phyloP scores from a whole-genome alignment of 2,113 vertebrate species.

The Pampusana beccarii region DNA sequence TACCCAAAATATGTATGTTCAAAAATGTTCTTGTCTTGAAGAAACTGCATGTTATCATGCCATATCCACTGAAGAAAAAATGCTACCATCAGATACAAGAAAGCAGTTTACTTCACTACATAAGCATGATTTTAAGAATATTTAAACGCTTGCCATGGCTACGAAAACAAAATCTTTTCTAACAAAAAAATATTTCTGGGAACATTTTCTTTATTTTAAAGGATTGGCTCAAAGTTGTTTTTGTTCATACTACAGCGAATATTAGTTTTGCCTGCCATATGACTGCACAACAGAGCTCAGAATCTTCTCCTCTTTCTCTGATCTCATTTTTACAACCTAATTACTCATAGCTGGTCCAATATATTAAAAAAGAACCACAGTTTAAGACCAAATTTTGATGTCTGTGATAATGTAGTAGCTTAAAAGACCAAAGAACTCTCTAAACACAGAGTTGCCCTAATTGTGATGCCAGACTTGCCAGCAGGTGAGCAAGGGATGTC shows the following conservation, averaged over 20 bases:
- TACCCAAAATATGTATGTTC: slow-evolving; percentile 99
- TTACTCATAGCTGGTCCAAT: not conserved
- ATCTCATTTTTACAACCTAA: not conserved
- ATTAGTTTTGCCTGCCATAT: not conserved
- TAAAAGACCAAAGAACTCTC: not conserved
- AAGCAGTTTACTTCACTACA: slow-evolving; percentile 61
- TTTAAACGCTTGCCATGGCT: not conserved
- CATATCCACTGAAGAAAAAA: slow-evolving; percentile 94
- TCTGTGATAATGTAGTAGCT: not conserved
- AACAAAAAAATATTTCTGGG: not conserved
- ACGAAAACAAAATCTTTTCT: not conserved
- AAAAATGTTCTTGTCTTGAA: slow-evolving; percentile 99
- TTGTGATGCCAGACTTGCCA: not conserved
- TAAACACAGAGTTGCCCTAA: not conserved
- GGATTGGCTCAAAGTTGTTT: not conserved
- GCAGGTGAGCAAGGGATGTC: not conserved
- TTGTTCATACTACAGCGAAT: rapidly evolving
- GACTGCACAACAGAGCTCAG: not conserved
- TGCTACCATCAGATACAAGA: slow-evolving; percentile 68
- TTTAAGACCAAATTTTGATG: not conserved
- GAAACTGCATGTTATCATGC: slow-evolving; percentile 99
- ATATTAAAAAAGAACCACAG: not conserved
- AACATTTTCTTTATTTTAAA: not conserved
- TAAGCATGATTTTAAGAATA: slow-evolving; percentile 18
- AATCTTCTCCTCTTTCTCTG: not conserved